Conservation (phyloP, 2,113 vertebrate species). For the Corythaeola cristata region DNA sequence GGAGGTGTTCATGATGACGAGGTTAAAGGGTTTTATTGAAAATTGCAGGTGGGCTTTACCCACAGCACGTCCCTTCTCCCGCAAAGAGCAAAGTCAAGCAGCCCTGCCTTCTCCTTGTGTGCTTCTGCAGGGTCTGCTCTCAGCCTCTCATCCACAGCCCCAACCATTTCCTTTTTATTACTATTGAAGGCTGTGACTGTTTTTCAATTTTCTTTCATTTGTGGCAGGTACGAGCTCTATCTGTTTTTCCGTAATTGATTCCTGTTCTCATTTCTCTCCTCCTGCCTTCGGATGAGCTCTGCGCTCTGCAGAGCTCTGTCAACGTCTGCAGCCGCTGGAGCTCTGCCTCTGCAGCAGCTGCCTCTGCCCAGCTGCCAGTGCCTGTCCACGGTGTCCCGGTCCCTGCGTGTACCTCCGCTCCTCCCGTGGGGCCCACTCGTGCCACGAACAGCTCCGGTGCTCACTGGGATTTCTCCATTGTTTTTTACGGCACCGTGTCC, state of each 20-base stretch:
- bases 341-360: slow-evolving; percentile 24
- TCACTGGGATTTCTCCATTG: not conserved
- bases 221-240: slow-evolving; percentile 43
- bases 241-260: slow-evolving; percentile 63
- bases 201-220: slow-evolving; percentile 65
- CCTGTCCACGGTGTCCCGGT: not conserved
- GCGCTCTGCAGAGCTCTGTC: slow-evolving; percentile 27
- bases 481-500: fast-evolving
- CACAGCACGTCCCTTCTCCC: not conserved
- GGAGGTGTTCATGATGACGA: not conserved
- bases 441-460: fast-evolving
- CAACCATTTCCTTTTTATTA: slow-evolving; percentile 32
- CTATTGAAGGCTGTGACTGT: slow-evolving; percentile 32
- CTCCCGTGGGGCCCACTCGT: not conserved
- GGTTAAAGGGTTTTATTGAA: not conserved
- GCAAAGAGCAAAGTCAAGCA: not conserved
- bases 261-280: slow-evolving; percentile 51
- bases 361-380: not conserved
- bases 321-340: not conserved
- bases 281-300: not conserved
- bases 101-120: not conserved
- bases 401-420: fast-evolving
- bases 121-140: not conserved
- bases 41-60: not conserved
- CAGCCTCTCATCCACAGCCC: not conserved